These are phyloP conservation scores for Cremastinae sp. DNA, from an alignment of 2,888 invertebrate species.

Conservation along the genomic window DNA sequence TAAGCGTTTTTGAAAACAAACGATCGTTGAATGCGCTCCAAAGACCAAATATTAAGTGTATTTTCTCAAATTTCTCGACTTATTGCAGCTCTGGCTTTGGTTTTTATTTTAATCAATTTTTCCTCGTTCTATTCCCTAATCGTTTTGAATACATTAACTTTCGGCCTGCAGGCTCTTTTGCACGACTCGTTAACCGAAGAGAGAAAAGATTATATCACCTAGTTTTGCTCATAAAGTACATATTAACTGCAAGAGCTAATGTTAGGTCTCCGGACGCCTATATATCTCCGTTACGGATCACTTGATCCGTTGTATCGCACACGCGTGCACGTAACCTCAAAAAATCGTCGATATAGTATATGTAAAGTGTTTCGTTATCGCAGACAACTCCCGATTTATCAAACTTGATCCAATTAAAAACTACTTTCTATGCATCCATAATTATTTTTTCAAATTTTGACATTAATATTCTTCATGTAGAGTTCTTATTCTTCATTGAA, in stretches of 20 bases:
- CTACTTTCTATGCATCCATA: neutral
- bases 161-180: neutral
- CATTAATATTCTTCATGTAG: no score
- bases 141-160: conserved; percentile 9
- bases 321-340: neutral
- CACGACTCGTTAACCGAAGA: neutral
- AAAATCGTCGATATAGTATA: conserved; percentile 7
- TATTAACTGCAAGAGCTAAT: conserved; percentile 25
- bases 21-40: no score
- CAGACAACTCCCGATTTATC: conserved; percentile 46
- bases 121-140: no score
- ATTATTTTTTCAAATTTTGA: neutral
- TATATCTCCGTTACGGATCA: conserved; percentile 51
- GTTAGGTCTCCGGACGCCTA: conserved; percentile 15
- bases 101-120: no score
- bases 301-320: conserved; percentile 31
- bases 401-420: conserved; percentile 34
- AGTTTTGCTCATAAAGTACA: conserved; percentile 15
- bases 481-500: no score
- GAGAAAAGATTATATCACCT: conserved; percentile 27
- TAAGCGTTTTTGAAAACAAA: no score
- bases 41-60: no score
- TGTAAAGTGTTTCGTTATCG: conserved; percentile 18
- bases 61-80: no score
- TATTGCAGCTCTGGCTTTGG: no score